These are phyloP conservation scores for Zaprionus camerounensis DNA, from an alignment of 1,140 invertebrate species.

Conservation along the genomic window DNA sequence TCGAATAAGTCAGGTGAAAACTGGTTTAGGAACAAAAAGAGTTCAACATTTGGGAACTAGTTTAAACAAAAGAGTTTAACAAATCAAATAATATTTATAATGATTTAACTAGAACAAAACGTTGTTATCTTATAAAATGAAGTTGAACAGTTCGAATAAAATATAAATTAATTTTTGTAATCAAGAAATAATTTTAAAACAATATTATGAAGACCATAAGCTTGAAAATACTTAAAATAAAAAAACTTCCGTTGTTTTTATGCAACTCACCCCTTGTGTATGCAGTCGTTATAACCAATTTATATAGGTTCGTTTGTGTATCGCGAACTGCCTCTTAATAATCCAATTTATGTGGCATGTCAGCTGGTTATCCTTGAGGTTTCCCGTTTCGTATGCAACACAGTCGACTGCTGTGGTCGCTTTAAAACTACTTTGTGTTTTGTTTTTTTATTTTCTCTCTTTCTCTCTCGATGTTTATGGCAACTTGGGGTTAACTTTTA, in stretches of 20 bases:
- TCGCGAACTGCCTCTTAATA: slow-evolving; percentile 58
- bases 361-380: slow-evolving; percentile 80
- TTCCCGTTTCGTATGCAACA: slow-evolving; percentile 54
- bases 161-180: too few relatives aligned
- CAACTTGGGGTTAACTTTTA: slow-evolving; percentile 66
- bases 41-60: not conserved
- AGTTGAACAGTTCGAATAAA: too few relatives aligned
- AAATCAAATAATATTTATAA: too few relatives aligned
- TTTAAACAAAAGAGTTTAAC: not conserved
- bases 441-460: slow-evolving; percentile 19
- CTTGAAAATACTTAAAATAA: not conserved
- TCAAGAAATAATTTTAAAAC: too few relatives aligned
- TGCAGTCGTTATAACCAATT: slow-evolving; percentile 48
- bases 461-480: slow-evolving; percentile 59
- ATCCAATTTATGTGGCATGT: slow-evolving; percentile 81
- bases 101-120: too few relatives aligned
- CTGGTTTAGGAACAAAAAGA: not conserved
- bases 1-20: not conserved
- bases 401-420: slow-evolving; percentile 35
- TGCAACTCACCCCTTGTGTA: slow-evolving; percentile 65
- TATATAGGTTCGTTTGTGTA: slow-evolving; percentile 49
- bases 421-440: slow-evolving; percentile 25
- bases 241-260: not conserved
- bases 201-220: too few relatives aligned
- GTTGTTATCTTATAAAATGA: too few relatives aligned